Evolutionary conservation across 2,888 invertebrate species (phyloP), one percentile per base, ranked within the genome.

Genomic region (Campoletis raptor): DNA sequence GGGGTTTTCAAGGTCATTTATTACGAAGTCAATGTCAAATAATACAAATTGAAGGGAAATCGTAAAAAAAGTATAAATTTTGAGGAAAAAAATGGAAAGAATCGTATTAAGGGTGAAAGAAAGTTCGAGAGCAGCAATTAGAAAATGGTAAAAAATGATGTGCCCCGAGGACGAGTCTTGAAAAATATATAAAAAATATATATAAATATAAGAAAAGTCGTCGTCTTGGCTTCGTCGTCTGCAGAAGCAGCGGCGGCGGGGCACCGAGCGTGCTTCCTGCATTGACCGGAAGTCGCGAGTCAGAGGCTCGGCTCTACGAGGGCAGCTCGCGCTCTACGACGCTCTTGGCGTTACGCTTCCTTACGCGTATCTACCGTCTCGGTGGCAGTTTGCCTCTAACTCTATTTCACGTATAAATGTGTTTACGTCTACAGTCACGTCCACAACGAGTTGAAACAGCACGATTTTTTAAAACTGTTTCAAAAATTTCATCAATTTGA

Each of bases 281-380:
- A 89, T 92, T 94, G 94, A 94, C 94, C 94, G 94, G 94, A 94
- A 94, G 94, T 94, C 93, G 94, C 94, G 93, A 94, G 93, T 94
- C 94, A 93, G 93, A 94, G 94, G 93, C 93, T 91, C 92, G 93
- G 92, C 93, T 92, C 91, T 92, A 92, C 91, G 86, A 83, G 86
- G 83, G 86, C 86, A 81, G 77, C 80, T 83, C 72, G 77, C 64
- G 81, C 64, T 77, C 78, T 74, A 72, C 81, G 70, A 80, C 52
- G 72, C 80, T 81, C 81, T 92, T 90, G 90, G 92, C 94, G 94
- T 94, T 93, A 93, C 94, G 94, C 94, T 94, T 93, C 94, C 94
- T 90, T 90, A 90, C 90, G 88, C 89, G 90, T 88, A 90, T 89
- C 89, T 88, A 88, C 86, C 89, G 89, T 89, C 90, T 88, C 86